These are phyloP conservation scores for Caligus rogercresseyi DNA, from an alignment of 1,140 invertebrate species.

Conservation along the genomic window DNA sequence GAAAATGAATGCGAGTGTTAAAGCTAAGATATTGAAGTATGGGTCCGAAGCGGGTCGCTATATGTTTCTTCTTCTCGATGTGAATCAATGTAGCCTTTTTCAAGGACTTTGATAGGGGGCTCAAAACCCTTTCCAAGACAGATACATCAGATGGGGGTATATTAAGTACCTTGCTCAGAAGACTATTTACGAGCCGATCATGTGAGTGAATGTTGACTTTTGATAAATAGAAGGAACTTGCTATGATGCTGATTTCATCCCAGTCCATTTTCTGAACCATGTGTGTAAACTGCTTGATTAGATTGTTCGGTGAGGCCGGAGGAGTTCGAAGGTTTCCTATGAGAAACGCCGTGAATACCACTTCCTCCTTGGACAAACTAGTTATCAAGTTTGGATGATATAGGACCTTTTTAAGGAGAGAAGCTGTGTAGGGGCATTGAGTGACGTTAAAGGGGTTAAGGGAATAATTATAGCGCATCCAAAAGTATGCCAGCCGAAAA, in stretches of 20 bases:
- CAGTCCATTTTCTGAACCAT: background rate
- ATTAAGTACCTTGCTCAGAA: background rate
- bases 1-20: background rate
- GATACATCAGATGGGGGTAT: background rate
- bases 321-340: background rate
- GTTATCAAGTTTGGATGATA: background rate
- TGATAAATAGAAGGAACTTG: background rate
- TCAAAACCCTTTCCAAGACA: background rate
- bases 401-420: background rate
- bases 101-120: background rate
- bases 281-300: background rate
- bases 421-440: background rate
- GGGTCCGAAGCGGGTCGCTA: background rate
- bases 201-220: background rate
- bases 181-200: background rate
- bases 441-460: background rate
- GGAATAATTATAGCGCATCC: background rate
- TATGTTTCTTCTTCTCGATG: background rate
- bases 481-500: background rate
- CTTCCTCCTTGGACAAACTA: background rate
- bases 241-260: background rate
- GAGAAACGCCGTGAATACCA: background rate
- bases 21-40: background rate
- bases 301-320: background rate
- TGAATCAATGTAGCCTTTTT: background rate